A percentile compares a stretch with the other conserved stretches of the same genome.
Evolutionary conservation across 2,113 vertebrate genomes (phyloP).

Genomic region (Nycticebus coucang): DNA sequence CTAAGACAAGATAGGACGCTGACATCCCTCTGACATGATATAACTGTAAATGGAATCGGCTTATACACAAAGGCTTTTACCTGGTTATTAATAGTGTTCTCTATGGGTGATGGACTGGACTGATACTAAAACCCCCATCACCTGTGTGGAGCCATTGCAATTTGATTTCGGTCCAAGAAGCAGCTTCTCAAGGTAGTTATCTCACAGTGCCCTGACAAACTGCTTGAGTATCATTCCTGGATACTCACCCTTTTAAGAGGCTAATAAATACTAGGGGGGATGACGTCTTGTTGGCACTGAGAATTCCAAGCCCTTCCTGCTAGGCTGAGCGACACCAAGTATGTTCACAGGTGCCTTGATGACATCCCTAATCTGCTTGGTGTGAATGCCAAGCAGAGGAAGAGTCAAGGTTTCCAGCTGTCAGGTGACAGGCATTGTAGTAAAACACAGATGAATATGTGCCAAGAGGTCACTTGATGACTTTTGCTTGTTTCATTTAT

Average conservation of each 20-base stretch:
- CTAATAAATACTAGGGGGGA: slow-evolving; percentile 55
- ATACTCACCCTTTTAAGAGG: slow-evolving; percentile 74
- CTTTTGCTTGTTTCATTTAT: slow-evolving; percentile 47
- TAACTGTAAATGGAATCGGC: slow-evolving; percentile 85
- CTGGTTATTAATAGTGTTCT: slow-evolving; percentile 86
- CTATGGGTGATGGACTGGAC: slow-evolving; percentile 80
- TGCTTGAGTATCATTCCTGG: slow-evolving; percentile 70
- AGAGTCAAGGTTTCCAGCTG: slow-evolving; percentile 39
- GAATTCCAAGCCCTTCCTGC: slow-evolving; percentile 30
- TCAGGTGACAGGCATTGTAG: neutral
- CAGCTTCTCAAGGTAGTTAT: slow-evolving; percentile 72
- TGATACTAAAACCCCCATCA: slow-evolving; percentile 73
- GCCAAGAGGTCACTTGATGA: slow-evolving; percentile 32
- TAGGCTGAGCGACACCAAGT: slow-evolving; percentile 48
- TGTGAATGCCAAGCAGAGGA: slow-evolving; percentile 36
- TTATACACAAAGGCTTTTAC: slow-evolving; percentile 86
- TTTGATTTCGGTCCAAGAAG: slow-evolving; percentile 84
- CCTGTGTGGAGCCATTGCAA: slow-evolving; percentile 74
- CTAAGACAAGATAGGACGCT: slow-evolving; percentile 81
- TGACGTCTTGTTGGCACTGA: slow-evolving; percentile 70
- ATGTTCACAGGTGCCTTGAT: neutral
- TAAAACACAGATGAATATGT: slow-evolving; percentile 22
- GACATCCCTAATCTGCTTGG: neutral
- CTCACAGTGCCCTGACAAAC: slow-evolving; percentile 75
- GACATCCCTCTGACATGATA: slow-evolving; percentile 84